phyloP scores from a whole-genome alignment of 2,113 vertebrate species.

The Pipra filicauda region DNA sequence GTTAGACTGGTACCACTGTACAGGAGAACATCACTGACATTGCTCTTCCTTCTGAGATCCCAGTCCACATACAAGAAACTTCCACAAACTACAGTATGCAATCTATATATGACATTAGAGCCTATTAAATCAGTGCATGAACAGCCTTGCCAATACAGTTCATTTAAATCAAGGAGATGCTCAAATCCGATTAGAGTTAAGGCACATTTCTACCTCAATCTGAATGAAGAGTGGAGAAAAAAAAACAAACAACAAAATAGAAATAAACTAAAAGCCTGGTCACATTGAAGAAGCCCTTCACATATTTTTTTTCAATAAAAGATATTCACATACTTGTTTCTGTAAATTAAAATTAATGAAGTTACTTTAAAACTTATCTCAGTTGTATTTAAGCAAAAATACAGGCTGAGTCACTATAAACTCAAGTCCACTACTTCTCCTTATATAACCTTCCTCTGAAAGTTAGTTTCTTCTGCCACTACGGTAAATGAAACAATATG shows the following conservation, averaged over 20 bases:
- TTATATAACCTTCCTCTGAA: not conserved
- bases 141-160: not conserved
- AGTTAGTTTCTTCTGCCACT: not conserved
- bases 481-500: not conserved
- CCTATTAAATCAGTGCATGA: not conserved
- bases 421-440: not conserved
- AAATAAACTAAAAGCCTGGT: not conserved
- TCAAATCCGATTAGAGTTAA: not conserved
- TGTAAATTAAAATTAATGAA: not conserved
- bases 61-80: not conserved
- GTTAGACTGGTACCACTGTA: not conserved
- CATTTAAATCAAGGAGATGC: not conserved
- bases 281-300: not conserved
- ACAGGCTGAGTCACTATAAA: rapidly evolving
- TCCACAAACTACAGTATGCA: not conserved
- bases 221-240: not conserved
- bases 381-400: not conserved
- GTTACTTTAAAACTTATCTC: not conserved
- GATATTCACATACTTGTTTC: not conserved
- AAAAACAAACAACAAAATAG: not conserved
- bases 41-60: not conserved
- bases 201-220: not conserved
- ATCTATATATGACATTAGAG: not conserved
- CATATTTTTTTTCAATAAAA: not conserved
- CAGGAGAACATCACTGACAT: not conserved